Evolutionary conservation across 2,113 vertebrate species (phyloP).

Genomic region (Orthonyx spaldingii): DNA sequence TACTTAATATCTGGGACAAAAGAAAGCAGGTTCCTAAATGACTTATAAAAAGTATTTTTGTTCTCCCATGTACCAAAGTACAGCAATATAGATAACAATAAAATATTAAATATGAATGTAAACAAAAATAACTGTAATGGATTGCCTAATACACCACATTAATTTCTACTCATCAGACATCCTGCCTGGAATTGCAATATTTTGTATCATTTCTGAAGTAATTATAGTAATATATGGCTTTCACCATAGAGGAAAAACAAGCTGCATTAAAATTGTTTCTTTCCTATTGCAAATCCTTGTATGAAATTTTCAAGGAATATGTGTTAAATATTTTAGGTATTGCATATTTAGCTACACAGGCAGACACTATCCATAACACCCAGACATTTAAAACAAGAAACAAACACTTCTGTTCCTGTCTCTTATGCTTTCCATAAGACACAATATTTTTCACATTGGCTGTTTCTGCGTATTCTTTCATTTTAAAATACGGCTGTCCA

Average conservation of each 20-base stretch:
- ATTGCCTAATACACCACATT: not conserved
- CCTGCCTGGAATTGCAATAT: not conserved
- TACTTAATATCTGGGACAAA: not conserved
- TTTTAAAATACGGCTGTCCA: not conserved
- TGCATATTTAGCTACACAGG: not conserved
- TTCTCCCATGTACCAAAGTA: not conserved
- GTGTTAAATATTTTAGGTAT: not conserved
- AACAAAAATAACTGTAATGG: not conserved
- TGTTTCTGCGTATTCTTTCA: not conserved
- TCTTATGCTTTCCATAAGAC: not conserved
- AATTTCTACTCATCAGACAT: not conserved
- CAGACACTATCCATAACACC: not conserved
- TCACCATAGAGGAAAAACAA: not conserved
- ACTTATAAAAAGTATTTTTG: not conserved
- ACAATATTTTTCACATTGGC: not conserved
- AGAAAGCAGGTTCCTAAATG: not conserved
- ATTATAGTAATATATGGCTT: not conserved
- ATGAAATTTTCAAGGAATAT: not conserved
- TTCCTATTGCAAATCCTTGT: not conserved
- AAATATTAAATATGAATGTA: not conserved
- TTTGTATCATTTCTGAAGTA: not conserved
- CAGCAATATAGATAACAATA: not conserved
- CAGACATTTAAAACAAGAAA: not conserved
- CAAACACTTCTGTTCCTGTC: not conserved
- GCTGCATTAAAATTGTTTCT: not conserved